Conservation (phyloP, 2,888 invertebrate genomes). For the Girardia tigrina region DNA sequence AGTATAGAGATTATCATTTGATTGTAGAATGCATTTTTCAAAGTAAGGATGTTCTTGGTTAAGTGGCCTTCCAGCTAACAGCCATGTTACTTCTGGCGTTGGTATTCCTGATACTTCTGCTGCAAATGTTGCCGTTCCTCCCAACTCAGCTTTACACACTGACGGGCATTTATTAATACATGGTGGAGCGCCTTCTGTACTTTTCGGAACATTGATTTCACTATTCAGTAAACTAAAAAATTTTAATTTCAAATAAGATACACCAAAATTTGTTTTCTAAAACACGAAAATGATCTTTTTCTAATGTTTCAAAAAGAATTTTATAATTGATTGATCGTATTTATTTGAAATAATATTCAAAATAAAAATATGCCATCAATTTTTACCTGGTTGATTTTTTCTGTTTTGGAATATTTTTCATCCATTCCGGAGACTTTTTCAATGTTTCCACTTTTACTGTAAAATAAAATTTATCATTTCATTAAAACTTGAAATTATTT, state of each 20-base stretch:
- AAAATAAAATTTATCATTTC: too few relatives aligned
- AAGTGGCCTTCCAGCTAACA: constrained; percentile 58
- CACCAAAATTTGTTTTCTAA: too few relatives aligned
- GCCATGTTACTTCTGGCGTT: constrained; percentile 61
- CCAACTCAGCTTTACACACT: neutral
- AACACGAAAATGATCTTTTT: too few relatives aligned
- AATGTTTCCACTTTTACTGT: neutral
- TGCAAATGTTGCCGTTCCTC: constrained; percentile 34
- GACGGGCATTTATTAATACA: constrained; percentile 5
- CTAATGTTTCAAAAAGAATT: too few relatives aligned
- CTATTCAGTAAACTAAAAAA: neutral
- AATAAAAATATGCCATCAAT: too few relatives aligned
- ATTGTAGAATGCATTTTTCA: neutral
- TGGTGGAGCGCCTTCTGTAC: neutral
- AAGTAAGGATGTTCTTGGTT: neutral
- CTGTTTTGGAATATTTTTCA: neutral
- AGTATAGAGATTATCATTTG: neutral
- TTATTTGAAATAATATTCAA: too few relatives aligned
- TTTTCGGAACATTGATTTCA: neutral
- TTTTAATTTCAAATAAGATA: too few relatives aligned
- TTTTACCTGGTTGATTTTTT: neutral
- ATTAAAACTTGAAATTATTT: too few relatives aligned
- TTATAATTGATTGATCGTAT: too few relatives aligned
- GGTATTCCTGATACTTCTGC: constrained; percentile 42
- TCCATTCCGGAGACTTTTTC: neutral